These are phyloP conservation scores for Bombus confusus DNA, from an alignment of 1,140 invertebrate genomes.

Conservation along the genomic window DNA sequence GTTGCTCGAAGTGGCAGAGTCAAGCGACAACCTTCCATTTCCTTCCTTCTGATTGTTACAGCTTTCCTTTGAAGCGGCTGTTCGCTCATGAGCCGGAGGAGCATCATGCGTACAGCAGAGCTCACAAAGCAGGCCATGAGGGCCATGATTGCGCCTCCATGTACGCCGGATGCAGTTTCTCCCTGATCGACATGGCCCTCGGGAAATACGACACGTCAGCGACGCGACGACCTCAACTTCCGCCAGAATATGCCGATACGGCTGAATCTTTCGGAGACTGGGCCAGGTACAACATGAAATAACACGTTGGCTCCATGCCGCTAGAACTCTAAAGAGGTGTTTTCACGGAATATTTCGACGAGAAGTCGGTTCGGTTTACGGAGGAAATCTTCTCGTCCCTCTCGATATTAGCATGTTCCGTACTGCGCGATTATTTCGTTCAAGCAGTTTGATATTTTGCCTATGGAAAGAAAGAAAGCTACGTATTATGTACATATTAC, in stretches of 20 bases:
- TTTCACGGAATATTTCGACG: neutral
- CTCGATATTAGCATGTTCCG: neutral
- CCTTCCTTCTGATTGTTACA: slow-evolving; percentile 72
- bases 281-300: slow-evolving; percentile 76
- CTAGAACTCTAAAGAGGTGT: neutral
- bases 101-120: slow-evolving; percentile 86
- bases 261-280: slow-evolving; percentile 27
- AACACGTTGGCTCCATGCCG: slow-evolving; percentile 14
- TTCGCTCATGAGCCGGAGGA: slow-evolving; percentile 86
- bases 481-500: neutral
- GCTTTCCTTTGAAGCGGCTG: slow-evolving; percentile 86
- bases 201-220: slow-evolving; percentile 85
- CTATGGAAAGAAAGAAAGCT: neutral
- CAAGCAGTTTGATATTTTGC: neutral
- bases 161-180: slow-evolving; percentile 87
- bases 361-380: neutral
- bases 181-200: slow-evolving; percentile 88
- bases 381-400: neutral
- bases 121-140: slow-evolving; percentile 83
- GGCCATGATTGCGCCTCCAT: slow-evolving; percentile 83
- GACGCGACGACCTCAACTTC: slow-evolving; percentile 29
- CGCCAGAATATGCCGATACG: slow-evolving; percentile 52
- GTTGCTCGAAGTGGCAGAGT: neutral
- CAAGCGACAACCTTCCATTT: neutral
- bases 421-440: neutral